Evolutionary conservation across 2,113 vertebrate genomes (phyloP).

Genomic region (Orycteropus afer): DNA sequence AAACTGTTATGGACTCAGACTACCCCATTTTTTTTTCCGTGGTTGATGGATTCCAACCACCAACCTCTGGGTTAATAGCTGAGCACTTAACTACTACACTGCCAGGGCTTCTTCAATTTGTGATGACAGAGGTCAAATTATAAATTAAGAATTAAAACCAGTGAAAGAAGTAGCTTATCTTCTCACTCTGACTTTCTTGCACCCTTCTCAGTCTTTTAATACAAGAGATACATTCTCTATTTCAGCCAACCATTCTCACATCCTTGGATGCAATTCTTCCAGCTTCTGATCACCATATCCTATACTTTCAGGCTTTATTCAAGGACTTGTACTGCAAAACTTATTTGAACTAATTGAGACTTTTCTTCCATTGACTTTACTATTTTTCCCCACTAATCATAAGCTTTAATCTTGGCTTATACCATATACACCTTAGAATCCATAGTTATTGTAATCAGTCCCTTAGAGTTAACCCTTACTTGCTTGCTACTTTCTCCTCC

Average conservation of each 20-base stretch:
- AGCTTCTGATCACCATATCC: not conserved
- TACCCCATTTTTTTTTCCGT: no score
- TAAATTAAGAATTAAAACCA: slow-evolving; percentile 3
- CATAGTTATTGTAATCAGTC: not conserved
- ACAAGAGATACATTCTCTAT: not conserved
- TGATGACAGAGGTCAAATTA: not conserved
- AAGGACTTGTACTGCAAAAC: not conserved
- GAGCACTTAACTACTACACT: no score
- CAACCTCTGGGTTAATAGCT: no score
- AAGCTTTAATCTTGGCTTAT: not conserved
- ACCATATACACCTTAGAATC: not conserved
- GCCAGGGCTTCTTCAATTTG: no score
- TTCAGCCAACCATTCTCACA: not conserved
- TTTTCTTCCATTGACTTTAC: not conserved
- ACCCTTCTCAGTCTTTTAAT: not conserved
- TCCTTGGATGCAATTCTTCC: not conserved
- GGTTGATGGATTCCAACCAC: no score
- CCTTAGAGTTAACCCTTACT: not conserved
- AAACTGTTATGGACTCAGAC: no score
- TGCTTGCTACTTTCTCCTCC: not conserved
- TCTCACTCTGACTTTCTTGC: not conserved
- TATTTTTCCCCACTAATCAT: not conserved
- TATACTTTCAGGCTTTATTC: not conserved
- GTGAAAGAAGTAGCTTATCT: not conserved
- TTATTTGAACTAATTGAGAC: not conserved